Evolutionary conservation across 1,140 invertebrate genomes (phyloP).

Genomic region (Caenorhabditis briggsae): DNA sequence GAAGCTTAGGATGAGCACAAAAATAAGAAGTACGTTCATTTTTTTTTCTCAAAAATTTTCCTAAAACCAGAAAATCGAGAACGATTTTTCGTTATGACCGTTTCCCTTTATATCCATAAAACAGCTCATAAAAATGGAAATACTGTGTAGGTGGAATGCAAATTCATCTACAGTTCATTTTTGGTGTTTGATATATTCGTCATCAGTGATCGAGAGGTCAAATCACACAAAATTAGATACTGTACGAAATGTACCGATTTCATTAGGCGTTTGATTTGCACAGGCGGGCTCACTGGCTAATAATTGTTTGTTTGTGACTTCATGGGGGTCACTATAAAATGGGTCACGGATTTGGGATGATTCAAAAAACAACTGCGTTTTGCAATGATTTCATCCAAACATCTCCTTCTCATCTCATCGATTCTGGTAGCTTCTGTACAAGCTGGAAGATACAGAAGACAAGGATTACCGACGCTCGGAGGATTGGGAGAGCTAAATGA

Average conservation of each 20-base stretch:
- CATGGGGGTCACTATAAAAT: conserved; percentile 49
- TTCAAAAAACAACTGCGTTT: conserved; percentile 49
- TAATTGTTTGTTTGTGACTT: conserved; percentile 52
- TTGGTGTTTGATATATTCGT: not conserved
- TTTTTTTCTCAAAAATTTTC: not conserved
- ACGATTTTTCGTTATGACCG: not conserved
- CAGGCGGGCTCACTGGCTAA: not conserved
- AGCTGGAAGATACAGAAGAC: conserved; percentile 30
- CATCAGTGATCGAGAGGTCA: conserved; percentile 42
- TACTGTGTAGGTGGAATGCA: not conserved
- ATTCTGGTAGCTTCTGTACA: not conserved
- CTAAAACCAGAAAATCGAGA: not conserved
- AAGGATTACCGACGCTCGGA: conserved; percentile 21
- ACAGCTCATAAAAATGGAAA: not conserved
- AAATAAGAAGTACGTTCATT: conserved; percentile 7
- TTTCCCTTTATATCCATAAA: not conserved
- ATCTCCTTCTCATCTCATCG: not conserved
- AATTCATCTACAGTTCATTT: conserved; percentile 2
- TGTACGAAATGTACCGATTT: conserved; percentile 42
- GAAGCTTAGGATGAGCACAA: not conserved
- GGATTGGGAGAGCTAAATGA: conserved; percentile 10
- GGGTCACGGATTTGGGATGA: not conserved
- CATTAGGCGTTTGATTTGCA: conserved; percentile 14
- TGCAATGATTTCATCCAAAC: not conserved
- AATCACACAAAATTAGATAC: conserved; percentile 9